Conservation (phyloP, 2,888 invertebrate species). For the Junonia oenone region DNA sequence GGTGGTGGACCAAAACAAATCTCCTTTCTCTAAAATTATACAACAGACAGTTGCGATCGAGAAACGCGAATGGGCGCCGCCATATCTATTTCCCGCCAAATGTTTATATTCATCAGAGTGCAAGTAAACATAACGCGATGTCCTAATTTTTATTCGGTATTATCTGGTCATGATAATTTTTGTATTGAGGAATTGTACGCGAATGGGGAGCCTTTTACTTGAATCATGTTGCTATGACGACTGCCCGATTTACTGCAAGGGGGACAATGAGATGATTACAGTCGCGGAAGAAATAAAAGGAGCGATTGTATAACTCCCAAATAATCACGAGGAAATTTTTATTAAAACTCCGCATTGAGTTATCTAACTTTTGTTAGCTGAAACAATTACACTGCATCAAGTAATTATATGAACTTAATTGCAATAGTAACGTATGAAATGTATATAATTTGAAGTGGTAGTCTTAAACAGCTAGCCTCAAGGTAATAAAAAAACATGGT, state of each 20-base stretch:
- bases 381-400: no score
- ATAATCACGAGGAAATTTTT: background rate
- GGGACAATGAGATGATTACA: slow-evolving; percentile 7
- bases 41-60: slow-evolving; percentile 60
- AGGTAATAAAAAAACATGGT: background rate
- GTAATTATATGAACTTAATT: background rate
- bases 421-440: background rate
- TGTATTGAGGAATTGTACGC: background rate
- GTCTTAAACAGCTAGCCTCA: background rate
- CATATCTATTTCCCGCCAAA: slow-evolving; percentile 50
- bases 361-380: background rate
- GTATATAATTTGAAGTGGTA: background rate
- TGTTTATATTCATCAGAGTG: slow-evolving; percentile 25
- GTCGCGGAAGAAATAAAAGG: background rate
- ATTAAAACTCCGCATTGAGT: background rate
- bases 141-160: slow-evolving; percentile 12
- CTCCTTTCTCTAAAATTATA: slow-evolving; percentile 78
- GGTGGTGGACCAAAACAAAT: slow-evolving; percentile 77
- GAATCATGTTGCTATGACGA: slow-evolving; percentile 6
- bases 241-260: background rate
- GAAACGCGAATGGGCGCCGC: slow-evolving; percentile 44
- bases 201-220: background rate
- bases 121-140: slow-evolving; percentile 16
- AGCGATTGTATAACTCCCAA: background rate
- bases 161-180: background rate